These are phyloP conservation scores for Pristionchus exspectatus DNA, from an alignment of 2,888 invertebrate species.

Conservation along the genomic window DNA sequence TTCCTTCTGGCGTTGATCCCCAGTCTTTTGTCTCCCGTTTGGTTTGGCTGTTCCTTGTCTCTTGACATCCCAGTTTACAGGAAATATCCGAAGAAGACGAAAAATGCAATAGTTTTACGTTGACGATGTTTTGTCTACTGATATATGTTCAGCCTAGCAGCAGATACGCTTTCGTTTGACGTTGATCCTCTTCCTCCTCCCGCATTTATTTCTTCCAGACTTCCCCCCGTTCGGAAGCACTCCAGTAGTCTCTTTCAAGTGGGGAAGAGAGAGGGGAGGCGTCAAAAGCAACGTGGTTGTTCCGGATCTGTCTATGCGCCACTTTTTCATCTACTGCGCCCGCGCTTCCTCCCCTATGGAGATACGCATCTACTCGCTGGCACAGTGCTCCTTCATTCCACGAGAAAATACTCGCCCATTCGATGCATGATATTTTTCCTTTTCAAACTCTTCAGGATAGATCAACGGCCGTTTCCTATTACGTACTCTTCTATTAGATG, in stretches of 20 bases:
- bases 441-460: too few species aligned
- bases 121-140: too few species aligned
- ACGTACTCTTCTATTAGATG: too few species aligned
- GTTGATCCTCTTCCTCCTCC: too few species aligned
- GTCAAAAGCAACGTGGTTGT: conserved; percentile 14
- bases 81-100: too few species aligned
- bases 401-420: background rate
- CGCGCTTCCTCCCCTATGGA: background rate
- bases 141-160: too few species aligned
- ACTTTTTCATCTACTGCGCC: background rate
- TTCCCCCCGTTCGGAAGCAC: background rate
- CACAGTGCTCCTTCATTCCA: background rate
- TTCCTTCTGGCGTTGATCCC: background rate
- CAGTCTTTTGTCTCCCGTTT: background rate
- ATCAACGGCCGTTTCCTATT: too few species aligned
- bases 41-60: too few species aligned
- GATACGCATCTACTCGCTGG: background rate
- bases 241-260: background rate
- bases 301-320: background rate
- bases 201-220: background rate
- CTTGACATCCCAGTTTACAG: too few species aligned
- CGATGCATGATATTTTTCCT: too few species aligned
- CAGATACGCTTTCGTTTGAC: too few species aligned
- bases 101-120: too few species aligned
- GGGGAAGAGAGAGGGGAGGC: background rate